Evolutionary conservation across 2,888 invertebrate species (phyloP).

Genomic region (Junonia oenone): DNA sequence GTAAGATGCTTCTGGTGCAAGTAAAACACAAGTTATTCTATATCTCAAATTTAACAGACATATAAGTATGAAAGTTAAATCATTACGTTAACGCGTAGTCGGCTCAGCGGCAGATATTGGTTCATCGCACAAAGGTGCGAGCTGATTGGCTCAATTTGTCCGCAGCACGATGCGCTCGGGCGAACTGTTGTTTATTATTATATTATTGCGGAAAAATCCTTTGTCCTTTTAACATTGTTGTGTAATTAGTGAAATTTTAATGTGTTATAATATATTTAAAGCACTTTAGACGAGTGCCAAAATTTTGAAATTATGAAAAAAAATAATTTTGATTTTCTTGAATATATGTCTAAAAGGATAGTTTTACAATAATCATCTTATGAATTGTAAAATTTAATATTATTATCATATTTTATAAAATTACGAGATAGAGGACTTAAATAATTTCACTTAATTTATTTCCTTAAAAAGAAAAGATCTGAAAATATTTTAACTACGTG

Average conservation of each 20-base stretch:
- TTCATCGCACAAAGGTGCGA: slow-evolving; percentile 52
- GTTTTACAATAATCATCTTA: too few species aligned
- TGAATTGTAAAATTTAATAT: too few species aligned
- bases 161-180: slow-evolving; percentile 44
- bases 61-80: slow-evolving; percentile 19
- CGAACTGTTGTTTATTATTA: slow-evolving; percentile 39
- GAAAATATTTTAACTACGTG: too few species aligned
- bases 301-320: not conserved
- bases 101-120: slow-evolving; percentile 58
- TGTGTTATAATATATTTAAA: not conserved
- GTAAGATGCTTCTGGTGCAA: not conserved
- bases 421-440: too few species aligned
- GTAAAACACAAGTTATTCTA: not conserved
- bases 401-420: too few species aligned
- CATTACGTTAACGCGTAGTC: slow-evolving; percentile 28
- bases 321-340: too few species aligned
- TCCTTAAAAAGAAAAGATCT: too few species aligned
- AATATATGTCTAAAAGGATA: not conserved
- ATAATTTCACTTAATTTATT: too few species aligned
- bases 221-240: slow-evolving; percentile 22
- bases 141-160: slow-evolving; percentile 64
- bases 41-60: slow-evolving; percentile 1
- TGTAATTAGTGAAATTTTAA: slow-evolving; percentile 8
- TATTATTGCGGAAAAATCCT: slow-evolving; percentile 34
- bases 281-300: not conserved